A percentile compares a stretch with the other conserved stretches of the same genome.
Evolutionary conservation across 2,797 vertebrate genomes (phyloP).

Genomic region (Potorous gilbertii): DNA sequence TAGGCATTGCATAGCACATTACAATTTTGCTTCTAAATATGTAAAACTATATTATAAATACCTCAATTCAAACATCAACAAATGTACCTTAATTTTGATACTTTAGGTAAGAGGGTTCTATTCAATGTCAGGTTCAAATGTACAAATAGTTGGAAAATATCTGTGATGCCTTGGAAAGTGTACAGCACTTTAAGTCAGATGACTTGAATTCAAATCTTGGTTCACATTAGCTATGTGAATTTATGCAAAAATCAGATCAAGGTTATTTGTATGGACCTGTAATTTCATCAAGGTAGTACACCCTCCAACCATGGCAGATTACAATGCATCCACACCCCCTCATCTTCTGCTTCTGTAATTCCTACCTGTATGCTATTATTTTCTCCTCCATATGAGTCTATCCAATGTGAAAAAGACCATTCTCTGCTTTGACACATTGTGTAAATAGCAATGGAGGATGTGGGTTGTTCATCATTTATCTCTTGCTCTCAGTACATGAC

Average conservation of each 20-base stretch:
- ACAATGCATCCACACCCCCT: background rate
- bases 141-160: background rate
- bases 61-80: background rate
- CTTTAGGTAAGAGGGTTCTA: background rate
- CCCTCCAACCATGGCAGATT: background rate
- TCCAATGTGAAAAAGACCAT: background rate
- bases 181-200: background rate
- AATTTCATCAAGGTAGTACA: background rate
- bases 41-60: background rate
- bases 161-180: background rate
- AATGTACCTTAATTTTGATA: background rate
- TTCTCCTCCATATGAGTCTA: background rate
- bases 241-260: background rate
- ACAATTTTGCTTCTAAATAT: slow-evolving; percentile 34
- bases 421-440: background rate
- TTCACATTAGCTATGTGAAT: background rate
- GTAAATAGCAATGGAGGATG: background rate
- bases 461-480: background rate
- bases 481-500: background rate
- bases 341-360: background rate
- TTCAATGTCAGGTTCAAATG: background rate
- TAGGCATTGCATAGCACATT: background rate
- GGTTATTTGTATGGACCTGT: background rate
- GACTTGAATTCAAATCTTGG: background rate
- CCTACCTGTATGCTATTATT: background rate